Conservation (phyloP, 1,140 invertebrate species). For the Tetramorium parvispinum region DNA sequence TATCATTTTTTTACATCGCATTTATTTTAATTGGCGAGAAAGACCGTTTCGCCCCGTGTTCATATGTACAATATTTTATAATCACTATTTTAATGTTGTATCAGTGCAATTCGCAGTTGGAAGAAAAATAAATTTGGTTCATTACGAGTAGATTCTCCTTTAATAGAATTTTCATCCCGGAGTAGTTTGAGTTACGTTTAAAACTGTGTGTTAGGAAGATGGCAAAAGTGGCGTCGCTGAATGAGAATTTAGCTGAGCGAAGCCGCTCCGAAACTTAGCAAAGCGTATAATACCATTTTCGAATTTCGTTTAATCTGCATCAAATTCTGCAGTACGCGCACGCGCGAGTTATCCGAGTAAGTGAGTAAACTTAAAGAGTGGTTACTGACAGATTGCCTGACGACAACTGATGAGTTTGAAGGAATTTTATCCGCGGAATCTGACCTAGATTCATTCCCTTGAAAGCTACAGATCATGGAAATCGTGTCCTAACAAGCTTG, state of each 20-base stretch:
- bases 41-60: neutral
- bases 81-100: neutral
- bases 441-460: conserved; percentile 30
- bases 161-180: neutral
- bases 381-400: neutral
- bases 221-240: neutral
- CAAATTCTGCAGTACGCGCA: neutral
- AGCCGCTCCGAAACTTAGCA: neutral
- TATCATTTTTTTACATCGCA: neutral
- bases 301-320: neutral
- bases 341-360: neutral
- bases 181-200: neutral
- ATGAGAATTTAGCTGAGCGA: neutral
- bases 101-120: neutral
- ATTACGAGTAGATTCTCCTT: neutral
- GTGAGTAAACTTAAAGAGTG: conserved; percentile 16
- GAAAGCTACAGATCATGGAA: conserved; percentile 40
- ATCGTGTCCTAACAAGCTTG: conserved; percentile 48
- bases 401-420: conserved; percentile 9
- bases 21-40: conserved; percentile 1
- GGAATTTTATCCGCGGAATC: conserved; percentile 17
- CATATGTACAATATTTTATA: neutral
- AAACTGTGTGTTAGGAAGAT: neutral
- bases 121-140: neutral
- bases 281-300: neutral